Conservation (phyloP, 2,113 vertebrate genomes). For the Buteo buteo region DNA sequence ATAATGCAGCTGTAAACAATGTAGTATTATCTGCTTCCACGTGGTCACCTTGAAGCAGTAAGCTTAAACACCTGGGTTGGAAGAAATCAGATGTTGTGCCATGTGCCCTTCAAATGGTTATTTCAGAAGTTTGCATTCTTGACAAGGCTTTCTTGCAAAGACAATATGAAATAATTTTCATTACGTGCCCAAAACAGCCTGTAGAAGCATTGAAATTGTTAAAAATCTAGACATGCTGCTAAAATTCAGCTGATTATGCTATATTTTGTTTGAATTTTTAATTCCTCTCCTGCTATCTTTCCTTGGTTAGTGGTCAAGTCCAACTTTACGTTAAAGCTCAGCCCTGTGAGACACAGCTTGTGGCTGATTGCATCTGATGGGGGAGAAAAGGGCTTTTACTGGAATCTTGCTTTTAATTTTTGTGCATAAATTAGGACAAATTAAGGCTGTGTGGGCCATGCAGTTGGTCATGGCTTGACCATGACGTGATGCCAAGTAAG, state of each 20-base stretch:
- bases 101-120: background rate
- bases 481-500: background rate
- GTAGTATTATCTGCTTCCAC: background rate
- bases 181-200: background rate
- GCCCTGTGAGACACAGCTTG: slow-evolving; percentile 2
- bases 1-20: background rate
- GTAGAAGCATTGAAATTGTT: background rate
- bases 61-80: background rate
- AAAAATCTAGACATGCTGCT: background rate
- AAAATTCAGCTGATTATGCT: background rate
- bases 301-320: background rate
- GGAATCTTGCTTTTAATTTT: background rate
- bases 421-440: background rate
- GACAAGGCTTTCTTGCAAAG: background rate
- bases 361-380: slow-evolving; percentile 8
- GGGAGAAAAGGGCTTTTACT: background rate
- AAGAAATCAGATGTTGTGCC: background rate
- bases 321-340: background rate
- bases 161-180: background rate
- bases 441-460: background rate
- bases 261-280: background rate
- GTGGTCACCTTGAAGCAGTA: background rate
- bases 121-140: background rate
- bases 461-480: background rate
- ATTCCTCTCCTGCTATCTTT: background rate